Base-by-base conservation (phyloP, 2,888 invertebrate genomes). In the Euproctis similis region DNA sequence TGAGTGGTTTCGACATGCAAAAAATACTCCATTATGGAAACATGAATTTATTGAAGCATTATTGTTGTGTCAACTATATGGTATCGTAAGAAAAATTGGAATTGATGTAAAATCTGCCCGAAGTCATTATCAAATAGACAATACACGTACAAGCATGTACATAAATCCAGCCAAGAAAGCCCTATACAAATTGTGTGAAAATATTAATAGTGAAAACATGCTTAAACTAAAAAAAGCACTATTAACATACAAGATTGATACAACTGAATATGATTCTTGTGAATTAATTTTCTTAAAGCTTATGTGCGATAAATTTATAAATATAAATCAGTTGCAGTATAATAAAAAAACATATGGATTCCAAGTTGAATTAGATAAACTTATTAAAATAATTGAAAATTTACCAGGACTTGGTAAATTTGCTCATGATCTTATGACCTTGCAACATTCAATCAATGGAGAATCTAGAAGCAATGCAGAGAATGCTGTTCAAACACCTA, bases 31-130 rank as follows among this genome's bases (percentile, higher is more conserved):
- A 1, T 62, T 59, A 9, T 84, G 84, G 82, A 71, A 56, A 45
- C 57, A 74, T 32, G 71, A 81, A 43, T 74, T 84, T 30, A 36
- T 84, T n/a, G 84, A 84, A 55, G 78, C 78, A 2, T 59, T 84
- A 2, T 42, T 67, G 8, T 59, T 74, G 31, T 81, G 81, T 32
- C 72, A 80, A 37, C 51, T 78, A 1, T 62, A 67, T 36, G 56
- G 54, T 9, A 42, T 80, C 7, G 64, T 82, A 19, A 67, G 63
- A 31, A 81, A 77, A 54, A 44, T 84, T 8, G 81, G 80, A 2
- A 62, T 77, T 17, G 38, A 72, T 38, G 60, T 76, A 1, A 17
- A 54, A 1, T 43, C 31, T 27, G 49, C 77, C 2, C 70, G 67
- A 38, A 53, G 45, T 38, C 51, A 64, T 35, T 82, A 69, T 39